A percentile compares a stretch with the other conserved stretches of the same genome.
Evolutionary conservation across 2,888 invertebrate genomes (phyloP).

Genomic region (Hesperia comma): DNA sequence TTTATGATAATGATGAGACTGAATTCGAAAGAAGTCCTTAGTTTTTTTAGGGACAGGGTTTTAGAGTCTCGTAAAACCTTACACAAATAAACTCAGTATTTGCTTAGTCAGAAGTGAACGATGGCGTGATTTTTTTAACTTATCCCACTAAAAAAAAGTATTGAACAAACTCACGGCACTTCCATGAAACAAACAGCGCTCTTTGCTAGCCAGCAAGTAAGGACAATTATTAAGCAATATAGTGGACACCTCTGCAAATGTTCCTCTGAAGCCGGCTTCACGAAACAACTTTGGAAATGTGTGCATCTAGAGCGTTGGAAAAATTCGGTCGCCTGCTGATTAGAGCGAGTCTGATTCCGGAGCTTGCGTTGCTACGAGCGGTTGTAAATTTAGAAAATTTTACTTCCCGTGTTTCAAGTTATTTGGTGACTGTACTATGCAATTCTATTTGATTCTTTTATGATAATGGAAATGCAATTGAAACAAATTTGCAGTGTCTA

Average conservation of each 20-base stretch:
- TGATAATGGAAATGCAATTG: too few relatives aligned
- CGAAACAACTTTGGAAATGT: slow-evolving; percentile 16
- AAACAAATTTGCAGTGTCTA: too few relatives aligned
- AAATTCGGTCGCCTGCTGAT: slow-evolving; percentile 17
- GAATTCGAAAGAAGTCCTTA: neutral
- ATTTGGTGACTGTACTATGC: too few relatives aligned
- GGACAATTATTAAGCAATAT: slow-evolving; percentile 1
- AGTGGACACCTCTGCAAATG: slow-evolving; percentile 9
- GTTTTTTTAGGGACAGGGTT: neutral
- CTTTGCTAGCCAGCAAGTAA: neutral
- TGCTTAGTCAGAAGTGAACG: neutral
- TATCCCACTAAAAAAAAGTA: too few relatives aligned
- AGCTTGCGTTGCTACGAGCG: neutral
- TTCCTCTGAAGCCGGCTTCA: neutral
- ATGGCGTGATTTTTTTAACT: too few relatives aligned
- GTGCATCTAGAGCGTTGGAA: slow-evolving; percentile 2
- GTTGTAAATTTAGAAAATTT: slow-evolving; percentile 19
- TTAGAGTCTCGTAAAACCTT: neutral
- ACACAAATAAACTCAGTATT: neutral
- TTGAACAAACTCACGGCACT: too few relatives aligned
- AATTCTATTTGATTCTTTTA: too few relatives aligned
- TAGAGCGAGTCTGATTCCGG: slow-evolving; percentile 24
- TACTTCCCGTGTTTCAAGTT: neutral
- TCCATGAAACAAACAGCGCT: too few relatives aligned
- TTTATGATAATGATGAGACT: neutral